Conservation (phyloP, 2,797 vertebrate species). For the Notamacropus eugenii region DNA sequence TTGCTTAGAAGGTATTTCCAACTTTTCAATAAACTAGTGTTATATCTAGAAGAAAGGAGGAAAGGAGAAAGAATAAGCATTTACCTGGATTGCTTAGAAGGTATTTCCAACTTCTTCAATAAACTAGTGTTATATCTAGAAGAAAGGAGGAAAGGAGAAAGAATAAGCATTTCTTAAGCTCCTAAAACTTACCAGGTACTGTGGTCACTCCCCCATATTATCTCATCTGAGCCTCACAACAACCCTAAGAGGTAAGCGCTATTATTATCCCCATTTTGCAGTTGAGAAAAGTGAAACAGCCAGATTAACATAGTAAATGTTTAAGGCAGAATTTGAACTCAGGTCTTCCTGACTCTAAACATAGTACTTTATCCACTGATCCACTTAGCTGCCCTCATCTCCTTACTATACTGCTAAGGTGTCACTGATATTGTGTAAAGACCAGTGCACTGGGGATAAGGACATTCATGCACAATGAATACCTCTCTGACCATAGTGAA, state of each 20-base stretch:
- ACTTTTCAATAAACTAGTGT: background rate
- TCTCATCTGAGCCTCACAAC: conserved; percentile 1
- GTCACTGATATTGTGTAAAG: background rate
- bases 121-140: background rate
- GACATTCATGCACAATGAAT: background rate
- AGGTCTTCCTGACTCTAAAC: background rate
- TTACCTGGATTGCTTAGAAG: background rate
- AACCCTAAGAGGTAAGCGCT: background rate
- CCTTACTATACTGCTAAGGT: background rate
- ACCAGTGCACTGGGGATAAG: background rate
- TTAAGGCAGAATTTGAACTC: background rate
- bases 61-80: background rate
- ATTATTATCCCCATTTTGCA: background rate
- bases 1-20: background rate
- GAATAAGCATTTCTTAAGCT: conserved; percentile 3
- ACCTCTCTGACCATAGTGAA: background rate
- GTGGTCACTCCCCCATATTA: background rate
- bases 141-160: background rate
- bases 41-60: background rate
- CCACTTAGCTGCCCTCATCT: background rate
- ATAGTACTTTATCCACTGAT: background rate
- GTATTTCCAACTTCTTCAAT: background rate
- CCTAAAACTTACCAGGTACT: background rate
- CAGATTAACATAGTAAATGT: background rate
- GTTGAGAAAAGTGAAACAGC: conserved; percentile 21